These are phyloP conservation scores for Zapornia atra DNA, from an alignment of 2,113 vertebrate species.

Conservation along the genomic window DNA sequence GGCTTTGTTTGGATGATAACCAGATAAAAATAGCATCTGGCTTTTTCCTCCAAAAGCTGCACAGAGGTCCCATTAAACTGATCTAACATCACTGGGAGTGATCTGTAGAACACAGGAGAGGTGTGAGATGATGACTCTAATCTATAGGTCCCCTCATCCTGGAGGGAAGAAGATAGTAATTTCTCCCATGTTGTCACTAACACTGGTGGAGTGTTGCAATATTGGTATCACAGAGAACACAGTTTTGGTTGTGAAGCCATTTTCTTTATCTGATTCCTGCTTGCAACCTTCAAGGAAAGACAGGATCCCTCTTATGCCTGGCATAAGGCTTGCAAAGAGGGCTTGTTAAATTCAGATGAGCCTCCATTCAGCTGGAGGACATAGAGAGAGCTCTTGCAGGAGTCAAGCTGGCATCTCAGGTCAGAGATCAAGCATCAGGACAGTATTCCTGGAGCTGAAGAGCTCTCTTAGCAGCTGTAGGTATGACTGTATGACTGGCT, in stretches of 20 bases:
- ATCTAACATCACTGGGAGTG: not conserved
- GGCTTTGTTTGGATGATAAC: not conserved
- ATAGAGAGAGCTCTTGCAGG: not conserved
- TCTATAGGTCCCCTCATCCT: not conserved
- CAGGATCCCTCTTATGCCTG: not conserved
- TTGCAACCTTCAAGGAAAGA: not conserved
- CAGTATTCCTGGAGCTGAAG: not conserved
- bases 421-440: not conserved
- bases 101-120: not conserved
- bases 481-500: not conserved
- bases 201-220: not conserved
- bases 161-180: not conserved
- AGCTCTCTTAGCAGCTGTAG: fast-evolving
- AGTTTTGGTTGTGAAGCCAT: not conserved
- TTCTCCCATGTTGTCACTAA: not conserved
- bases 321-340: not conserved
- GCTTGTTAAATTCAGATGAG: not conserved
- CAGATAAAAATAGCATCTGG: not conserved
- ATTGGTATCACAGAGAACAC: not conserved
- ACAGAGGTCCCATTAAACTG: not conserved
- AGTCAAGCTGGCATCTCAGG: not conserved
- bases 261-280: not conserved
- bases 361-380: not conserved
- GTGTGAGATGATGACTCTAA: not conserved
- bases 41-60: not conserved